Evolutionary conservation across 2,888 invertebrate species (phyloP).

Genomic region (Nematopogon swammerdamellus): DNA sequence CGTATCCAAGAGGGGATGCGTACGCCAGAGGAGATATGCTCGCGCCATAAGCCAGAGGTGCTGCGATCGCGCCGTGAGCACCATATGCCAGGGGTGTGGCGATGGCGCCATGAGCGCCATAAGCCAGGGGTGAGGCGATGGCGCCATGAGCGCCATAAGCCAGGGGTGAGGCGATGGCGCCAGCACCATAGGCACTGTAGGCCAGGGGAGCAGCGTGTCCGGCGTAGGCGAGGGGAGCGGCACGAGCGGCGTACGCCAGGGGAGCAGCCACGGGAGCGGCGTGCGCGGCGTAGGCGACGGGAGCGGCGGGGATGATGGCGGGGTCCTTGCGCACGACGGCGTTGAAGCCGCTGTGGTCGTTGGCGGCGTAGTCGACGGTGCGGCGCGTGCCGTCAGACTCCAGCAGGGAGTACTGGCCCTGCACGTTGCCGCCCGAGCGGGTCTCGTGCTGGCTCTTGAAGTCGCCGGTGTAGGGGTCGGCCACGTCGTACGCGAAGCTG

Average conservation of each 20-base stretch:
- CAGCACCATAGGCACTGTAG: no score
- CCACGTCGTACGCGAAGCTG: conserved; percentile 54
- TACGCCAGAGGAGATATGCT: no score
- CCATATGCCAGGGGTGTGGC: no score
- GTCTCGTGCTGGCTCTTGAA: conserved; percentile 51
- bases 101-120: no score
- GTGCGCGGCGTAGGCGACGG: conserved; percentile 28
- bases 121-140: no score
- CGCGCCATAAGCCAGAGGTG: no score
- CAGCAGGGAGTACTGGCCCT: conserved; percentile 51
- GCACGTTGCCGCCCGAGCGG: conserved; percentile 46
- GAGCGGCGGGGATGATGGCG: conserved; percentile 24
- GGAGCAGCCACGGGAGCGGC: conserved; percentile 28
- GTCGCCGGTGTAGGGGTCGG: conserved; percentile 55
- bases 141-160: no score
- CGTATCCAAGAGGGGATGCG: conserved; percentile 1
- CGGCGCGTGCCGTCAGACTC: no score
- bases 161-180: no score
- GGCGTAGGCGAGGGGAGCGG: conserved; percentile 19
- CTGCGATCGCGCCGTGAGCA: no score
- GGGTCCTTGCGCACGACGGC: conserved; percentile 54
- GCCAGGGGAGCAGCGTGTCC: conserved; percentile 6
- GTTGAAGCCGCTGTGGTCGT: conserved; percentile 53
- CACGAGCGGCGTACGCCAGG: conserved; percentile 18
- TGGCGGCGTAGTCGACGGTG: no score